Evolutionary conservation across 2,797 vertebrate species (phyloP).

Genomic region (Ambastaia sidthimunki): DNA sequence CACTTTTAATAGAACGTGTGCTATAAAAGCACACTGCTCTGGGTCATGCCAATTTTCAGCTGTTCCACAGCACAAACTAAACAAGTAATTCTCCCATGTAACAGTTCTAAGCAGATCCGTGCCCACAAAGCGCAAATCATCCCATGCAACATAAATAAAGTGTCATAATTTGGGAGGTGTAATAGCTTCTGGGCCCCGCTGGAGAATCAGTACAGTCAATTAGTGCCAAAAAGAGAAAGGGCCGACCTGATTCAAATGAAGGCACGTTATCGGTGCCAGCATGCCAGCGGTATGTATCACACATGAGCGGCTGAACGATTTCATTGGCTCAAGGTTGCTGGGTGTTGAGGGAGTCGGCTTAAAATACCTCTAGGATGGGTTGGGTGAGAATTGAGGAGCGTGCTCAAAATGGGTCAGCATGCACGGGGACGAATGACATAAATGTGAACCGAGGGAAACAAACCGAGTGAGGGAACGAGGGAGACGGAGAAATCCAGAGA

Average conservation of each 20-base stretch:
- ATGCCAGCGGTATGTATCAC: conserved; percentile 9
- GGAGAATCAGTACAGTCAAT: conserved; percentile 12
- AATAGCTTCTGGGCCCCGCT: not conserved
- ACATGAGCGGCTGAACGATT: conserved; percentile 31
- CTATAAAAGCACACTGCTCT: not conserved
- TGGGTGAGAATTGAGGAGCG: conserved; percentile 36
- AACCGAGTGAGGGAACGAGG: not conserved
- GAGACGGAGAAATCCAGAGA: not conserved
- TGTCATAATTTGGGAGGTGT: not conserved
- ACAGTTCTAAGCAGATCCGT: not conserved
- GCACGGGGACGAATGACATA: conserved; percentile 45
- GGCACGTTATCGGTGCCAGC: conserved; percentile 1
- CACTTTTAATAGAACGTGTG: conserved; percentile 1
- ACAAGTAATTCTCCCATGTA: not conserved
- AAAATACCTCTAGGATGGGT: conserved; percentile 53
- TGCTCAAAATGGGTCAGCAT: conserved; percentile 59
- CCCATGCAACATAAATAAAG: not conserved
- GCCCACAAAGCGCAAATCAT: not conserved
- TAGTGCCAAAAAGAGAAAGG: conserved; percentile 16
- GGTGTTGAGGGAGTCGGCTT: conserved; percentile 51
- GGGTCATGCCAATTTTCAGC: not conserved
- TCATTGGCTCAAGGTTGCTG: conserved; percentile 57
- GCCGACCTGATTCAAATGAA: conserved; percentile 41
- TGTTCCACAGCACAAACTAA: not conserved
- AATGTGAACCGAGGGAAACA: conserved; percentile 25